These are phyloP conservation scores for Poeciliopsis prolifica DNA, from an alignment of 2,113 vertebrate genomes.

Conservation along the genomic window DNA sequence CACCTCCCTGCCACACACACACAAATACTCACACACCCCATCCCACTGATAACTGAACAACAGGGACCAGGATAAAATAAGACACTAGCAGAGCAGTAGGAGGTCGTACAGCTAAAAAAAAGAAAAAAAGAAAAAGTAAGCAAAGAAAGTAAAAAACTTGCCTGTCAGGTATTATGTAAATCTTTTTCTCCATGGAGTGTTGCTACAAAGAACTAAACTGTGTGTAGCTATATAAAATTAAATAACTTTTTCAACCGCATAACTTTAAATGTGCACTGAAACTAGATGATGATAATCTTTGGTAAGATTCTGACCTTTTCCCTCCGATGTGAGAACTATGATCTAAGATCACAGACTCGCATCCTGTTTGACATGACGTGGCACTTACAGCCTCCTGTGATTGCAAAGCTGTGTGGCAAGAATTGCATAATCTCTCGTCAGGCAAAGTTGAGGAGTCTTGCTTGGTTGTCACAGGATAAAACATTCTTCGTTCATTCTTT, in stretches of 20 bases:
- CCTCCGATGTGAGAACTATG: constrained; percentile 44
- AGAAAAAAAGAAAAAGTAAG: too few species aligned
- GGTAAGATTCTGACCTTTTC: constrained; percentile 47
- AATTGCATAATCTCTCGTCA: constrained; percentile 31
- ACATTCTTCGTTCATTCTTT: constrained; percentile 12
- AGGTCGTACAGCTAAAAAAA: too few species aligned
- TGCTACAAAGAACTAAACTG: background rate
- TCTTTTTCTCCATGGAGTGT: background rate
- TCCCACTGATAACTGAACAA: too few species aligned
- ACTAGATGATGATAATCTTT: constrained; percentile 16
- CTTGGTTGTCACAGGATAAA: background rate
- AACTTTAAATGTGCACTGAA: background rate
- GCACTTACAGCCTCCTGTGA: constrained; percentile 42
- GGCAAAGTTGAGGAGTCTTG: constrained; percentile 16
- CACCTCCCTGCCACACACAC: too few species aligned
- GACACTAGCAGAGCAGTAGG: too few species aligned
- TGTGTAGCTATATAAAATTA: background rate
- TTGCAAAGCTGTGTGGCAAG: constrained; percentile 35
- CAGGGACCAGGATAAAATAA: too few species aligned
- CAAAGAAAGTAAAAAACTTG: background rate
- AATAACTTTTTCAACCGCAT: background rate
- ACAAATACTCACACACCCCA: too few species aligned
- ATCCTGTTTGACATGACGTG: constrained; percentile 58
- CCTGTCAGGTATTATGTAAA: background rate
- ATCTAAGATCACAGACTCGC: constrained; percentile 41